Evolutionary conservation across 2,797 vertebrate genomes (phyloP).

Genomic region (Paramormyrops hopkinsi): DNA sequence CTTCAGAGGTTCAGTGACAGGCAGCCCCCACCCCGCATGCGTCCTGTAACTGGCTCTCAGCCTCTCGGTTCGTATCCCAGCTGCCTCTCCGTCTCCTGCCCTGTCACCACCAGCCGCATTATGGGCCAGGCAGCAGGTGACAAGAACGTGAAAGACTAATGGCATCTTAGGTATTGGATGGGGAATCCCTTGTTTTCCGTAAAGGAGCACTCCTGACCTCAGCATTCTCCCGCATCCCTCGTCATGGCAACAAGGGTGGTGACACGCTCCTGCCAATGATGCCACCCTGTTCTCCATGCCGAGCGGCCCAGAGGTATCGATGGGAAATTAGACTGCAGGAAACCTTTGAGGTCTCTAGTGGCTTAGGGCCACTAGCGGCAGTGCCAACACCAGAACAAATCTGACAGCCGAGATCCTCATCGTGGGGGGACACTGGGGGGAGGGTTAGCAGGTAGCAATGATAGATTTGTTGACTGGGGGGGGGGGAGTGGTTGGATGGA

Average conservation of each 20-base stretch:
- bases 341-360: no score
- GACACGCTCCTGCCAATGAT: neutral
- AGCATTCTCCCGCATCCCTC: neutral
- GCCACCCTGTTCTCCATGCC: neutral
- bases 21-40: neutral
- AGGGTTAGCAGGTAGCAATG: neutral
- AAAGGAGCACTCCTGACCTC: neutral
- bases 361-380: neutral
- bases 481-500: neutral
- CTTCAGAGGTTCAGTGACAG: slow-evolving; percentile 9
- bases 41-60: neutral
- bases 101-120: neutral
- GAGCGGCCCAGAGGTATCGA: neutral
- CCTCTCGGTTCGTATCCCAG: neutral
- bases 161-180: neutral
- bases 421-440: neutral
- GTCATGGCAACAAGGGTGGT: neutral
- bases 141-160: neutral
- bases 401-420: neutral
- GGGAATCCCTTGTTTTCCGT: neutral
- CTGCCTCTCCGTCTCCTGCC: neutral
- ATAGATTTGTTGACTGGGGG: neutral
- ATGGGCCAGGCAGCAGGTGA: neutral
- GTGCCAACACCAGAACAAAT: neutral
- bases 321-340: neutral